Evolutionary conservation across 2,113 vertebrate species (phyloP), one percentile per base, ranked within the genome.

Genomic region (Carassius auratus): DNA sequence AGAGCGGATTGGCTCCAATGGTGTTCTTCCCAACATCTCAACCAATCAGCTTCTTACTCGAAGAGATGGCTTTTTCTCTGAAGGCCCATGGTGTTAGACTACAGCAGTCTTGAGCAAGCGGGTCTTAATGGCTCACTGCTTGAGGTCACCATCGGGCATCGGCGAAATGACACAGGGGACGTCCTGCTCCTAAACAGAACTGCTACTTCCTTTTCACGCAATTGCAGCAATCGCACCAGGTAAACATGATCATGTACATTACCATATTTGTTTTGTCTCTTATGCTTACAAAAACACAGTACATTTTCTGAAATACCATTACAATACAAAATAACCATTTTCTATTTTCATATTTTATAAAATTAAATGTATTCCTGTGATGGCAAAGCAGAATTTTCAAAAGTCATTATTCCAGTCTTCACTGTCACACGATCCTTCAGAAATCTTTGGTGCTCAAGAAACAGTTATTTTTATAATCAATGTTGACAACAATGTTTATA

Each of bases 151-250:
- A 92, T 95, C 0, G 92, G 95, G 76, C 94, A 92, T 59, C 91
- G 89, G 17, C 81, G 90, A 86, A 99, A 98, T 33, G 66, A 92
- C 0, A 98, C 97, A 0, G 94, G 94, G 0, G 97, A 98, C 89
- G 82, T 89, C 0, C 87, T 89, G 0, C 94, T 95, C 84, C 92
- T 95, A 59, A 99, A 97, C 1, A 86, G 91, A 83, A 98, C 96
- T 0, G 13, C 95, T 85, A 93, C 93, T 81, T 76, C 92, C 6
- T 89, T 90, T 0, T 89, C 92, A 48, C 88, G 92, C 38, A 92
- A 90, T 0, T 95, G 96, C 76, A 95, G 95, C 6, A 97, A 98
- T 93, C 98, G 97, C 92, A 96, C 95, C 90, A 98, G 98, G 98
- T 99, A 95, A 85, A 30, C 6, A 38, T 52, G 5, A 61, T 19